A percentile compares a stretch with the other conserved stretches of the same genome.
Evolutionary conservation across 1,140 invertebrate genomes (phyloP).

Genomic region (Panulirus ornatus): DNA sequence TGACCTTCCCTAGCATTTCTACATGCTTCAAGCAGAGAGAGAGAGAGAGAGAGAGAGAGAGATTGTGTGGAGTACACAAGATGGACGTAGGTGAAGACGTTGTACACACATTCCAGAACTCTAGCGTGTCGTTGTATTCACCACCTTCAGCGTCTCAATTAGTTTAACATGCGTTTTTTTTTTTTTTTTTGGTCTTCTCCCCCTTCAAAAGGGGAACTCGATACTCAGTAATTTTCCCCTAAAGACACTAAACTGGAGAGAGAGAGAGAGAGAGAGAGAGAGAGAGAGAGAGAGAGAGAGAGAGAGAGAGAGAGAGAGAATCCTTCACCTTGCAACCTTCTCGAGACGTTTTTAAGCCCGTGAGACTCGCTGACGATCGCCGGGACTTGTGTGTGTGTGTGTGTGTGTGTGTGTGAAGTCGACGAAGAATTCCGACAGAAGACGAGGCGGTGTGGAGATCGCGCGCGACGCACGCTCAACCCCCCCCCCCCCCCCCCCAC

Average conservation of each 20-base stretch:
- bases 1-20: no score
- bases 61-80: no score
- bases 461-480: background rate
- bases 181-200: background rate
- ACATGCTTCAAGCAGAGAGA: no score
- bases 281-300: no score
- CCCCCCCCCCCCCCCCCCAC: no score
- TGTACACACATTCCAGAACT: no score
- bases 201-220: background rate
- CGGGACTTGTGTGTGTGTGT: no score
- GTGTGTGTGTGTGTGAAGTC: no score
- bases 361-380: background rate
- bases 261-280: no score
- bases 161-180: background rate
- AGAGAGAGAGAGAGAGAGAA: conserved; percentile 19
- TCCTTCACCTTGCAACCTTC: conserved; percentile 29
- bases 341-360: background rate
- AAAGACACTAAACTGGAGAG: conserved; percentile 6
- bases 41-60: no score
- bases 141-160: conserved; percentile 11
- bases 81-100: no score
- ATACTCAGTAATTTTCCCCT: conserved; percentile 26
- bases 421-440: background rate
- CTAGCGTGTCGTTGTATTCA: background rate
- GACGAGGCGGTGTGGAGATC: background rate